Evolutionary conservation across 2,888 invertebrate genomes (phyloP).

Genomic region (Philaethria dido): DNA sequence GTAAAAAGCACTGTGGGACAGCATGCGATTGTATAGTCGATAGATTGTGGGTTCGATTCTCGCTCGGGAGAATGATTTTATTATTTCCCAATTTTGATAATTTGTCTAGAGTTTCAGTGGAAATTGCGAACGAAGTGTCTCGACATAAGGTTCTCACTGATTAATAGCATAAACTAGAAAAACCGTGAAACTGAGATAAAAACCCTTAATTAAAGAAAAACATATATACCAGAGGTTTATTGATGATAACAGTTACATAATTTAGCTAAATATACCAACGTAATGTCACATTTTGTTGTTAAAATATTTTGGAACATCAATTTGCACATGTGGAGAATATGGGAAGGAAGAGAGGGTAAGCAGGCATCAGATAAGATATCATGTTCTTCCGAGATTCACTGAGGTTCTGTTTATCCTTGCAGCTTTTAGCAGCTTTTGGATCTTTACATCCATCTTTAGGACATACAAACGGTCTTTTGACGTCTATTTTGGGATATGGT

Average conservation of each 20-base stretch:
- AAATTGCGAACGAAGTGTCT: too few relatives aligned
- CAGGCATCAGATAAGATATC: neutral
- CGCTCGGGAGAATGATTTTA: too few relatives aligned
- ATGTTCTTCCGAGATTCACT: conserved; percentile 8
- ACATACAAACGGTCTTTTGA: conserved; percentile 51
- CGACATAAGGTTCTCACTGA: too few relatives aligned
- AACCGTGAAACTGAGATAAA: too few relatives aligned
- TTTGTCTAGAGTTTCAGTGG: too few relatives aligned
- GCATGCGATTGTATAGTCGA: too few relatives aligned
- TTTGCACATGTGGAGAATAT: neutral
- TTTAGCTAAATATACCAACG: conserved; percentile 2
- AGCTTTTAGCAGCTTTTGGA: conserved; percentile 49
- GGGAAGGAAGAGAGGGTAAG: neutral
- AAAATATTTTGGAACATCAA: neutral
- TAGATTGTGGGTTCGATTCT: too few relatives aligned
- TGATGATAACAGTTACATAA: neutral
- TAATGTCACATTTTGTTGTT: neutral
- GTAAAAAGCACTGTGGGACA: too few relatives aligned
- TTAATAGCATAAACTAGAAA: too few relatives aligned
- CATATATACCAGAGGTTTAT: neutral
- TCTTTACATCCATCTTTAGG: conserved; percentile 63
- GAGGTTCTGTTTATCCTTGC: conserved; percentile 54
- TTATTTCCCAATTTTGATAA: too few relatives aligned
- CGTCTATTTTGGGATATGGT: conserved; percentile 53
- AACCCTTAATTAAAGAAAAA: neutral